Percentiles rank a stretch among this genome's conserved stretches.
These are phyloP conservation scores for Anthoscopus minutus DNA, from an alignment of 2,113 vertebrate genomes.

Conservation along the genomic window DNA sequence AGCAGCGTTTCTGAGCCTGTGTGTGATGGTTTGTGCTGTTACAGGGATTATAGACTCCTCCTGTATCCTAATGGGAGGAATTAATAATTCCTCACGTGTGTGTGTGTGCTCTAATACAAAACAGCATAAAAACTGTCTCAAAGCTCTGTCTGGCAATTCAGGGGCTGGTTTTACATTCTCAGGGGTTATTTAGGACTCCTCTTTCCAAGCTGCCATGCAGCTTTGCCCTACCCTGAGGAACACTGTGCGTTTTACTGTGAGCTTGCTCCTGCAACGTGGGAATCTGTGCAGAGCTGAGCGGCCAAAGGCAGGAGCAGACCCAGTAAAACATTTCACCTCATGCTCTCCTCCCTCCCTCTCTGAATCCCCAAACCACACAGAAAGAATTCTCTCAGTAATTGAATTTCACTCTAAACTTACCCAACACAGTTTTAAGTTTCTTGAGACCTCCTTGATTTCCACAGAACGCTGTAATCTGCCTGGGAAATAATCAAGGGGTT, in stretches of 20 bases:
- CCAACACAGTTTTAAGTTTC: background rate
- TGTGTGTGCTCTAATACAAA: background rate
- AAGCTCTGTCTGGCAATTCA: background rate
- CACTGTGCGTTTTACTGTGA: fast-evolving
- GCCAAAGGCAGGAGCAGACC: background rate
- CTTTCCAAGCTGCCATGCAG: background rate
- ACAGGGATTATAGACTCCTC: background rate
- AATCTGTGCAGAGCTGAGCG: background rate
- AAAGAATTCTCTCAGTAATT: background rate
- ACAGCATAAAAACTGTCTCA: background rate
- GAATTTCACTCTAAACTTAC: background rate
- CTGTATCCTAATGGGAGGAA: background rate
- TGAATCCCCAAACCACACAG: background rate
- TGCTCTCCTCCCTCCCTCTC: background rate
- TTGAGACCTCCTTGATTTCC: background rate
- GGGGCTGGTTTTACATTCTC: background rate
- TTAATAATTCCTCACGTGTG: background rate
- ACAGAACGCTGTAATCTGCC: background rate
- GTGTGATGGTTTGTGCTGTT: background rate
- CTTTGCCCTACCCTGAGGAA: background rate
- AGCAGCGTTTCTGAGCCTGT: background rate
- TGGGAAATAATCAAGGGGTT: background rate
- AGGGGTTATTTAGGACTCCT: background rate
- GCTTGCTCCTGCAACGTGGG: background rate
- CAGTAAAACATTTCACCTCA: background rate